These are phyloP conservation scores for Chaenocephalus aceratus DNA, from an alignment of 2,113 vertebrate genomes.

Conservation along the genomic window DNA sequence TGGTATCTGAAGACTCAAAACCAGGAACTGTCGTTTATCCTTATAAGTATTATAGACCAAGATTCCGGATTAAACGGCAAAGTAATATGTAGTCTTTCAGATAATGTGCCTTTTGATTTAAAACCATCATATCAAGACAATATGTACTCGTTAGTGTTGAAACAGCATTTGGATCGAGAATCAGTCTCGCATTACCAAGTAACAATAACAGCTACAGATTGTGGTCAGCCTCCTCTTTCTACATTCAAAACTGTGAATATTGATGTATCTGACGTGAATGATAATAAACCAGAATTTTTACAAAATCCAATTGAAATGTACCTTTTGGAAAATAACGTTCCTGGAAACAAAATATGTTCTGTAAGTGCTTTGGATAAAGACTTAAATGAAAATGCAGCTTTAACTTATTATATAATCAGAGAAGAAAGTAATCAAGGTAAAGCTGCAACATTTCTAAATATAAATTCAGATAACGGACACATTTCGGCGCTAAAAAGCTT, in stretches of 20 bases:
- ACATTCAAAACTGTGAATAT: conserved; percentile 64
- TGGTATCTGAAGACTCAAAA: conserved; percentile 69
- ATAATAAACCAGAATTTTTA: conserved; percentile 70
- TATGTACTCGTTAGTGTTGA: conserved; percentile 74
- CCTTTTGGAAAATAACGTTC: conserved; percentile 73
- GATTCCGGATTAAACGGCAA: conserved; percentile 75
- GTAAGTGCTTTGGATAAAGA: conserved; percentile 75
- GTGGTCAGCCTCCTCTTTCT: conserved; percentile 68
- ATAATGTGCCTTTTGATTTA: conserved; percentile 72
- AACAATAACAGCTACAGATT: conserved; percentile 67
- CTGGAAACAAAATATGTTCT: conserved; percentile 65
- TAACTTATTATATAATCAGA: conserved; percentile 66
- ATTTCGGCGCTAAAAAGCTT: conserved; percentile 67
- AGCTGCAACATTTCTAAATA: conserved; percentile 56
- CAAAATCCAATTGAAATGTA: conserved; percentile 73
- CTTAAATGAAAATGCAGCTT: conserved; percentile 65
- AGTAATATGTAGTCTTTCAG: conserved; percentile 60
- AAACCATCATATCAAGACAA: conserved; percentile 79
- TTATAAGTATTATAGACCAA: conserved; percentile 76
- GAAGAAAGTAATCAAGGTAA: background rate
- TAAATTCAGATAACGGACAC: conserved; percentile 69
- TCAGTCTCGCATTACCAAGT: conserved; percentile 65
- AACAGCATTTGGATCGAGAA: conserved; percentile 71
- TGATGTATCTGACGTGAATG: conserved; percentile 79
- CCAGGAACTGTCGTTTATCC: conserved; percentile 75